Conservation (phyloP, 1,140 invertebrate species). For the Coelopa frigida region DNA sequence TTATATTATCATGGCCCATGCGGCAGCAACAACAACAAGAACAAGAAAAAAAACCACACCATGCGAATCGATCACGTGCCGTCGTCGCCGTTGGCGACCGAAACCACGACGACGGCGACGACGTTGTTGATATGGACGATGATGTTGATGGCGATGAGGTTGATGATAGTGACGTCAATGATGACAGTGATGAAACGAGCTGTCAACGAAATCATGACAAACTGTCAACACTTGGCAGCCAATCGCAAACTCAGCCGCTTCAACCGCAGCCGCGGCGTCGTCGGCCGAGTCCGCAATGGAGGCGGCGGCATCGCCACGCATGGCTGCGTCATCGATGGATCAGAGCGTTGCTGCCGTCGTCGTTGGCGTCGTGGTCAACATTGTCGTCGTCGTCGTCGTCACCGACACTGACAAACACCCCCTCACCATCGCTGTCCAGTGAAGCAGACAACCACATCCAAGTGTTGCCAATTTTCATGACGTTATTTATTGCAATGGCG, state of each 20-base stretch:
- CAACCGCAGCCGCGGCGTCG: conserved; percentile 11
- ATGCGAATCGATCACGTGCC: not conserved
- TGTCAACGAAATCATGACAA: conserved; percentile 16
- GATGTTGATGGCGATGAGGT: not conserved
- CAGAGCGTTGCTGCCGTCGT: not conserved
- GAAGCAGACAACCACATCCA: conserved; percentile 5
- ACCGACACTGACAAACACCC: not conserved
- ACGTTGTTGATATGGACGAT: conserved; percentile 10
- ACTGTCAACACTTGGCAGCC: conserved; percentile 13
- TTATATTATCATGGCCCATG: conserved; percentile 5
- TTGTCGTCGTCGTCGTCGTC: not conserved
- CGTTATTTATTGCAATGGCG: conserved; percentile 41
- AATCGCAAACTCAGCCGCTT: too few relatives aligned
- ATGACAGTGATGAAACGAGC: conserved; percentile 11
- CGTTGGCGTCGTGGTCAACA: not conserved
- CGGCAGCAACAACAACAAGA: conserved; percentile 2
- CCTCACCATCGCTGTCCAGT: conserved; percentile 9
- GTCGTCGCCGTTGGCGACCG: not conserved
- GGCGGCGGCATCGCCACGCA: conserved; percentile 29
- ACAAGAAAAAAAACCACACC: not conserved
- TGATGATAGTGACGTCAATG: not conserved
- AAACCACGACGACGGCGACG: conserved; percentile 3
- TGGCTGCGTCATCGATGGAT: not conserved
- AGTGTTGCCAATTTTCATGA: conserved; percentile 24
- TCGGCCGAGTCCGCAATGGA: conserved; percentile 23